Conservation (phyloP, 2,888 invertebrate genomes). For the Lepidochrysops patricia region DNA sequence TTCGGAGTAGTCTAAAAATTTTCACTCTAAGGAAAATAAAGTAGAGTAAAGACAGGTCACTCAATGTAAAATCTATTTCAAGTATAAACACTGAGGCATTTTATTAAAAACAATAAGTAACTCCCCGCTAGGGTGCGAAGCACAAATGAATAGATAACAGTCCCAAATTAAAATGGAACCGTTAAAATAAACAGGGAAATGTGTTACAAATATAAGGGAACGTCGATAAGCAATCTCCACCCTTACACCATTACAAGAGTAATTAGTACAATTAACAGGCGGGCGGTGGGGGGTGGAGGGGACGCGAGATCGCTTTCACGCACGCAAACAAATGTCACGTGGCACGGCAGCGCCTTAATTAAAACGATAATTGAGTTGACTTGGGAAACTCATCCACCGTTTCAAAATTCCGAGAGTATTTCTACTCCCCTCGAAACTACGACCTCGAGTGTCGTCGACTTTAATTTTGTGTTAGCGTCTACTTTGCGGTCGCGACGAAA, state of each 20-base stretch:
- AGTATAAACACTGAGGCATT: neutral
- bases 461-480: slow-evolving; percentile 73
- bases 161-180: slow-evolving; percentile 1
- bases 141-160: neutral
- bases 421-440: slow-evolving; percentile 67
- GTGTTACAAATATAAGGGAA: slow-evolving; percentile 49
- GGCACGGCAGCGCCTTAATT: slow-evolving; percentile 68
- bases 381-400: slow-evolving; percentile 73
- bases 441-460: slow-evolving; percentile 71
- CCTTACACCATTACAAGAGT: slow-evolving; percentile 72
- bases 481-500: slow-evolving; percentile 67
- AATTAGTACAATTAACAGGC: slow-evolving; percentile 75
- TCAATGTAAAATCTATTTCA: neutral
- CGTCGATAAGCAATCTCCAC: slow-evolving; percentile 71
- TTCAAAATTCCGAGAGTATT: slow-evolving; percentile 70
- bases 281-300: slow-evolving; percentile 29
- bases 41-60: neutral
- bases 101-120: neutral
- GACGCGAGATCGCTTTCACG: slow-evolving; percentile 64
- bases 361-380: slow-evolving; percentile 76
- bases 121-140: neutral
- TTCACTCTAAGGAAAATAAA: neutral
- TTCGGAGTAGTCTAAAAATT: no score
- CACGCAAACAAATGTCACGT: slow-evolving; percentile 75
- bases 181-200: neutral